Evolutionary conservation across 2,888 invertebrate species (phyloP).

Genomic region (Gastrophysa polygoni): DNA sequence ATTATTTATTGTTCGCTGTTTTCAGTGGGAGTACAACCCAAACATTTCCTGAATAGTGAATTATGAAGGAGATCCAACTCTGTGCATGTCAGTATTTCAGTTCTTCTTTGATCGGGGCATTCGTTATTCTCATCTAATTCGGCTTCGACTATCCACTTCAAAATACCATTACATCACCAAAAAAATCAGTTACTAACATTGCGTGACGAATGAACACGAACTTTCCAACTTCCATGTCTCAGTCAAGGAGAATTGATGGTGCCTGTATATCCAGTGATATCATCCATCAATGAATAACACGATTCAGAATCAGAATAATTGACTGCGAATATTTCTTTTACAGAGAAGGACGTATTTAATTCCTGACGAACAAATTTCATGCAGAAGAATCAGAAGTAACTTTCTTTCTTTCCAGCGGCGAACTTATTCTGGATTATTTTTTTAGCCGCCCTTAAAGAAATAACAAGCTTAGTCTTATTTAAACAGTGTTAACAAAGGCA

Average conservation of each 20-base stretch:
- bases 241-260: background rate
- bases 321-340: no score
- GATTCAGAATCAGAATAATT: background rate
- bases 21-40: no score
- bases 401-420: background rate
- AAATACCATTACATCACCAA: background rate
- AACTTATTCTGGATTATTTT: background rate
- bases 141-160: background rate
- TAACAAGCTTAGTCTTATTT: conserved; percentile 34
- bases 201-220: background rate
- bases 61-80: background rate
- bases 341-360: no score
- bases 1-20: no score
- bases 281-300: background rate
- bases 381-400: background rate
- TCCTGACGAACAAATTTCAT: no score
- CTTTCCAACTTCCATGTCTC: background rate
- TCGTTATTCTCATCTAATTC: background rate
- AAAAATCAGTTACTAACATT: background rate
- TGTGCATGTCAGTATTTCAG: background rate
- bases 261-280: background rate
- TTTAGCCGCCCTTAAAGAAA: background rate
- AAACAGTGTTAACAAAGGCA: conserved; percentile 38
- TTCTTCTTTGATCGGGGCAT: background rate
- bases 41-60: background rate